phyloP scores from a whole-genome alignment of 2,797 vertebrate species.

The Xiphophorus birchmanni region DNA sequence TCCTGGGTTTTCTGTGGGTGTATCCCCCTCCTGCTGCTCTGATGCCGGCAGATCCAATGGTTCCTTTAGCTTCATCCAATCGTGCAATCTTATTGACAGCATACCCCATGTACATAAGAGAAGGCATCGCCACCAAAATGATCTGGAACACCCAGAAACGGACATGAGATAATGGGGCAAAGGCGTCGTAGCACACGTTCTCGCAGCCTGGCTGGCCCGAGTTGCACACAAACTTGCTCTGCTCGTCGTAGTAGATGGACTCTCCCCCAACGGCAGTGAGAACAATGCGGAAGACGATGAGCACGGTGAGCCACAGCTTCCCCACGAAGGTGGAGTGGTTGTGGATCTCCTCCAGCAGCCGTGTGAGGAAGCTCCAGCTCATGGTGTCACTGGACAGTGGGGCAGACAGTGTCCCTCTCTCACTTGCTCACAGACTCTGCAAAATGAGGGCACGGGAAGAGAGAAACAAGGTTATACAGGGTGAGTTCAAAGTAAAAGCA shows the following conservation, averaged over 20 bases:
- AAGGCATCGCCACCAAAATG: conserved; percentile 93
- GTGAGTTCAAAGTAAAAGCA: conserved; percentile 13
- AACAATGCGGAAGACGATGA: conserved; percentile 98
- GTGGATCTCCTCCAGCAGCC: conserved; percentile 99
- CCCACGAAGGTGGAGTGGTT: conserved; percentile 99
- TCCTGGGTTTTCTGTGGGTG: conserved; percentile 83
- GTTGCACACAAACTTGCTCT: conserved; percentile 98
- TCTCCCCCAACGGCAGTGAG: conserved; percentile 98
- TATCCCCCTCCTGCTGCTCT: conserved; percentile 82
- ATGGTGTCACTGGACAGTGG: conserved; percentile 88
- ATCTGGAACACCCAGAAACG: conserved; percentile 99
- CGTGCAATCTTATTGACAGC: conserved; percentile 95
- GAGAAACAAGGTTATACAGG: conserved; percentile 1
- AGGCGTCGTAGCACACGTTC: conserved; percentile 97
- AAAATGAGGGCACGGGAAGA: neutral
- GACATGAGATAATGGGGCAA: conserved; percentile 95
- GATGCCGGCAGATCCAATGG: conserved; percentile 57
- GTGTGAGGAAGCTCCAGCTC: conserved; percentile 99
- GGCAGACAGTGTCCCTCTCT: conserved; percentile 85
- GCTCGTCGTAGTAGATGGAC: conserved; percentile 98
- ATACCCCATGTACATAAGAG: conserved; percentile 95
- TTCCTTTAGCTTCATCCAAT: conserved; percentile 83
- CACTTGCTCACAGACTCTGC: conserved; percentile 85
- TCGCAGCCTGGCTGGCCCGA: conserved; percentile 97
- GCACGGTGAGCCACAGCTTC: conserved; percentile 97